Evolutionary conservation across 1,140 invertebrate species (phyloP).

Genomic region (Anoplophora glabripennis): DNA sequence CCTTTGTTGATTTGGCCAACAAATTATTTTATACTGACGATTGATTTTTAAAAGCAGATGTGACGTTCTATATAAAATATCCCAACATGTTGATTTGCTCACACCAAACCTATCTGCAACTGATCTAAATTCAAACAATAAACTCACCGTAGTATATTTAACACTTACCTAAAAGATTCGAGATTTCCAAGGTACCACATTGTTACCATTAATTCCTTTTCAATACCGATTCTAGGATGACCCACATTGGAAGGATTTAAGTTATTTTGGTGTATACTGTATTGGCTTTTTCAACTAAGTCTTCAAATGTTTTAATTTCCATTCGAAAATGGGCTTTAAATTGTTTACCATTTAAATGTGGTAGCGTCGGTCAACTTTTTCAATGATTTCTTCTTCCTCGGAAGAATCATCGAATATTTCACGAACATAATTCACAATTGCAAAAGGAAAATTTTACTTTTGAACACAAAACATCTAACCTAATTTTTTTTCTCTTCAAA

Average conservation of each 20-base stretch:
- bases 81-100: constrained; percentile 21
- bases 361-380: too few relatives aligned
- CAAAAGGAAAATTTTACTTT: too few relatives aligned
- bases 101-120: constrained; percentile 16
- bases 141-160: too few relatives aligned
- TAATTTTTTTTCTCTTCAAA: too few relatives aligned
- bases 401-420: too few relatives aligned
- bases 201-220: background rate
- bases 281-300: constrained; percentile 10
- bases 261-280: background rate
- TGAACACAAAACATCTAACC: too few relatives aligned
- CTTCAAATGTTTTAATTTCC: constrained; percentile 3
- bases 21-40: constrained; percentile 9
- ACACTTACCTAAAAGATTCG: constrained; percentile 15
- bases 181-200: constrained; percentile 18
- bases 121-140: constrained; percentile 1
- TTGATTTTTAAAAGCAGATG: constrained; percentile 16
- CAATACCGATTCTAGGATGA: background rate
- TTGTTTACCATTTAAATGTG: too few relatives aligned
- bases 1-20: constrained; percentile 8
- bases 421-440: too few relatives aligned
- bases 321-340: constrained; percentile 7
- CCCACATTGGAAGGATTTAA: background rate
- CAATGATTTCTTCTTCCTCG: too few relatives aligned
- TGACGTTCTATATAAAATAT: constrained; percentile 13